Base-by-base conservation (phyloP, 2,797 vertebrate species). In the Sphenodon punctatus region DNA sequence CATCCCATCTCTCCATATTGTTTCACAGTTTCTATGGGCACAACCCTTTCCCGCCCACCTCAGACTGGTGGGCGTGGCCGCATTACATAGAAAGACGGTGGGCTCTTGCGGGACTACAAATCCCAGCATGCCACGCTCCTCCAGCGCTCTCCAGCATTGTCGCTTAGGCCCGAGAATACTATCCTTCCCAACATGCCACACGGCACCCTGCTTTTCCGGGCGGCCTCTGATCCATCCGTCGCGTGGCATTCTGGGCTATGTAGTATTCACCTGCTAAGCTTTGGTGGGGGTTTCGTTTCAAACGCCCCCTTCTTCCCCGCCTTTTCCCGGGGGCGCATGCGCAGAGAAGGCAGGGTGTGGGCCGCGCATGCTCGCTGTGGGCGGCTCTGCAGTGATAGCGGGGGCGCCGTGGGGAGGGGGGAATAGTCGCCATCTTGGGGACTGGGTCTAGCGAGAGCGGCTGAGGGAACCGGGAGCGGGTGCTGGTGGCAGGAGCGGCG, bases 361-460 rank as follows among this genome's bases (percentile, higher is more conserved):
- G 86, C 64, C n/a, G 82, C 82, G 93, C 93, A 89, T 73, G 95
- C 95, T 92, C 90, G 43, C 30, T 32, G 68, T 55, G 36, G 30
- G 39, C 34, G 65, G 75, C 82, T 94, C 93, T 93, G 95, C 95
- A 79, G 95, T 93, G 91, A 90, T 92, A 92, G 92, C 89, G 77
- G 84, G 92, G 88, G 91, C 65, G 68, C 88, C 63, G 72, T 66
- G 85, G 56, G 82, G 85, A 87, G 90, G 74, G 94, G 78, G 89
- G 56, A 79, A 75, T 16, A 58, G 92, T 90, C 91, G 95, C 95
- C 95, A 96, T 96, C 92, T 96, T 96, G 94, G 87, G 93, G 70
- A 72, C 81, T 14, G 82, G 69, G 87, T 81, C 34, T 5, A 8
- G 17, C 7, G 36, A 8, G 56, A 59, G 67, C 49, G 71, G 43